Evolutionary conservation across 2,113 vertebrate species (phyloP).

Genomic region (Megaceryle torquata): DNA sequence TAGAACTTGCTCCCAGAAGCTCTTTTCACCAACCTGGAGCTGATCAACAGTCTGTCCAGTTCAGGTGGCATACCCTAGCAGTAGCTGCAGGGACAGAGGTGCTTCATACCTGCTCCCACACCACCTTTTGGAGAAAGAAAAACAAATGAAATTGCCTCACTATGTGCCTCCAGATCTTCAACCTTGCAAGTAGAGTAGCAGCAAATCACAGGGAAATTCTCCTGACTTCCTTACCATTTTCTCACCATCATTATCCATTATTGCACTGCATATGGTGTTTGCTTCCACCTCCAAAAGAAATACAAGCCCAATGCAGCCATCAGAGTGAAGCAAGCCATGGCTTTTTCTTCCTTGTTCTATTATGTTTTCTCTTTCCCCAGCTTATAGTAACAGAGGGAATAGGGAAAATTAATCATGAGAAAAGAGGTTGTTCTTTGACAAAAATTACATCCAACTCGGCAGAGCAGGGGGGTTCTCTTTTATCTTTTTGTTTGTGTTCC

Average conservation of each 20-base stretch:
- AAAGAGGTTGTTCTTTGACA: neutral
- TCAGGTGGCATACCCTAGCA: neutral
- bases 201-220: neutral
- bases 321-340: neutral
- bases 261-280: neutral
- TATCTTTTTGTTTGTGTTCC: neutral
- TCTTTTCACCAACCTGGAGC: neutral
- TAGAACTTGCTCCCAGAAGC: neutral
- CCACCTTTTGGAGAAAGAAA: neutral
- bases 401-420: neutral
- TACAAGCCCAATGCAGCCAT: neutral
- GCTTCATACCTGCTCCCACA: neutral
- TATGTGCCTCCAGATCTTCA: neutral
- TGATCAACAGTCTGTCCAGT: neutral
- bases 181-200: neutral
- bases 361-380: neutral
- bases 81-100: neutral
- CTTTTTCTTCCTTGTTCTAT: neutral
- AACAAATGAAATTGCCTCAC: neutral
- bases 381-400: neutral
- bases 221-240: neutral
- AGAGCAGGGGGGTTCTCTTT: neutral
- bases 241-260: neutral
- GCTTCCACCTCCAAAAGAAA: neutral
- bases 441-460: neutral